Percentiles rank a stretch among this genome's conserved stretches.
These are phyloP conservation scores for Lagria hirta DNA, from an alignment of 2,888 invertebrate genomes.

Conservation along the genomic window DNA sequence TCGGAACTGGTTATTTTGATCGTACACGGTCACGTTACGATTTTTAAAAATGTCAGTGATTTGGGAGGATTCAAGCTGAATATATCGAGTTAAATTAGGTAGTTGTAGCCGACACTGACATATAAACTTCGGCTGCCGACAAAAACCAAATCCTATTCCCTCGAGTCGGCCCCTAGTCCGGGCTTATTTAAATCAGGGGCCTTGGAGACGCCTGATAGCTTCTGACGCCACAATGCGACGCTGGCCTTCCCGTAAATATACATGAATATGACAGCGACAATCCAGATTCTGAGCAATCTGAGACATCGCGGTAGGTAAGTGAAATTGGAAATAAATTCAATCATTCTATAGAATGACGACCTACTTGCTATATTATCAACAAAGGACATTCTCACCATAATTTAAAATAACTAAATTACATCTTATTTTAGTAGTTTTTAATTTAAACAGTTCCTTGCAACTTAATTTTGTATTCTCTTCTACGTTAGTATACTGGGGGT, in stretches of 20 bases:
- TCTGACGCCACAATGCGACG: constrained; percentile 53
- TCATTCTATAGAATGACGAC: not conserved
- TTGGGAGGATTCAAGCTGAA: constrained; percentile 43
- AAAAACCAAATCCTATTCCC: constrained; percentile 54
- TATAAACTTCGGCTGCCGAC: constrained; percentile 53
- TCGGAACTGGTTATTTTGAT: constrained; percentile 41
- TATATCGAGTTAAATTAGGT: constrained; percentile 51
- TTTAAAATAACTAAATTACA: too few species aligned
- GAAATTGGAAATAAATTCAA: too few species aligned
- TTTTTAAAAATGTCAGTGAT: constrained; percentile 36
- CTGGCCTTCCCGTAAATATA: constrained; percentile 51
- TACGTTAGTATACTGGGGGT: too few species aligned
- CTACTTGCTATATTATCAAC: not conserved
- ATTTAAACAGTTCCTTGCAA: too few species aligned
- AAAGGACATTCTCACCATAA: too few species aligned
- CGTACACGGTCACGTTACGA: constrained; percentile 40
- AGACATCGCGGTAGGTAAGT: constrained; percentile 19
- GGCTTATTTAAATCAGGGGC: constrained; percentile 55
- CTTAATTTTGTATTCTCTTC: too few species aligned
- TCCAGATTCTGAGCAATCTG: constrained; percentile 16
- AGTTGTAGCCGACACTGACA: constrained; percentile 52
- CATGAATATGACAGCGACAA: constrained; percentile 33
- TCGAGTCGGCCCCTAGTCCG: constrained; percentile 49
- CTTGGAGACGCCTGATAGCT: constrained; percentile 54
- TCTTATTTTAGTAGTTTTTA: too few species aligned